Percentiles rank a stretch among this genome's conserved stretches.
Evolutionary conservation across 1,140 invertebrate species (phyloP).

Genomic region (Bombus pyrosoma): DNA sequence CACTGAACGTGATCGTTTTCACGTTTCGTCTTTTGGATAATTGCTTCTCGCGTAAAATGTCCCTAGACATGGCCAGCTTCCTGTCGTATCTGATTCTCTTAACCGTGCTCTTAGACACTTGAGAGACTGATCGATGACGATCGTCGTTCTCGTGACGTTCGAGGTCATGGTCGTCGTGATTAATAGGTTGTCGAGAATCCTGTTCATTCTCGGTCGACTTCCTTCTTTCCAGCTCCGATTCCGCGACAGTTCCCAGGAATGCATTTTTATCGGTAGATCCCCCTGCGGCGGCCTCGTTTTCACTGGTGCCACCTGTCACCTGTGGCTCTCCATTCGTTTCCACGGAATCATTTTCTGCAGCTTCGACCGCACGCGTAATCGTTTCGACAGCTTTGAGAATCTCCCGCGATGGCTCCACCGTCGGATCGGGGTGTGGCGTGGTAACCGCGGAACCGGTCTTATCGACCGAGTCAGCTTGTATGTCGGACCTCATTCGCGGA

Average conservation of each 20-base stretch:
- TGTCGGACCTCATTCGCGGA: slow-evolving; percentile 69
- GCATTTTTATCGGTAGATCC: slow-evolving; percentile 62
- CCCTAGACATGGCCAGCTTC: not conserved
- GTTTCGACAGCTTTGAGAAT: not conserved
- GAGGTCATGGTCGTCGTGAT: slow-evolving; percentile 17
- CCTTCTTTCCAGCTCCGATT: slow-evolving; percentile 48
- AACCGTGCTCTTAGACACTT: slow-evolving; percentile 14
- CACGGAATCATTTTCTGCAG: slow-evolving; percentile 14
- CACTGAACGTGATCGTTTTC: slow-evolving; percentile 64
- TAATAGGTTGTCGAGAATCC: slow-evolving; percentile 27
- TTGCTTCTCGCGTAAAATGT: slow-evolving; percentile 25
- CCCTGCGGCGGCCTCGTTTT: slow-evolving; percentile 50
- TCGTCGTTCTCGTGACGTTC: slow-evolving; percentile 2
- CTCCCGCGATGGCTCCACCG: not conserved
- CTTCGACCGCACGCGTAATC: slow-evolving; percentile 30
- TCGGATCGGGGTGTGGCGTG: slow-evolving; percentile 9
- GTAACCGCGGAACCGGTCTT: slow-evolving; percentile 3
- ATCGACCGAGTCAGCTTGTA: slow-evolving; percentile 26
- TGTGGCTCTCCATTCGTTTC: not conserved
- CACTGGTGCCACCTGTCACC: slow-evolving; percentile 54
- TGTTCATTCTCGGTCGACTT: slow-evolving; percentile 6
- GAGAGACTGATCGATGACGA: slow-evolving; percentile 4
- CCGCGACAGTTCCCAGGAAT: slow-evolving; percentile 47
- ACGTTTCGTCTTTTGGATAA: slow-evolving; percentile 54
- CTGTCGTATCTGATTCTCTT: slow-evolving; percentile 15